These are phyloP conservation scores for Umimayanthus kanabou DNA, from an alignment of 92 coral and sea anemone genomes.

Conservation along the genomic window DNA sequence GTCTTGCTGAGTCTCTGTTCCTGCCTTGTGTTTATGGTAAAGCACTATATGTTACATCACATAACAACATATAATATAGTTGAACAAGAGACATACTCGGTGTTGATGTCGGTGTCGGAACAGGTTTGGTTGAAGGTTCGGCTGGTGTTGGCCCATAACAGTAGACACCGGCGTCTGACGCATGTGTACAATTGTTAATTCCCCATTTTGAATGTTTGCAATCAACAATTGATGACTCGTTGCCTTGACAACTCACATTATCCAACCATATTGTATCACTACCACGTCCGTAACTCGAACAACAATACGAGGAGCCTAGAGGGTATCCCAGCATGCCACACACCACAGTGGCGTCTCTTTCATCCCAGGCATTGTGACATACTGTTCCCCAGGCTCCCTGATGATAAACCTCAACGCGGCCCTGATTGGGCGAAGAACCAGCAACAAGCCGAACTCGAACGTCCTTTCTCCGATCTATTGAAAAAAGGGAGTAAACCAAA, in stretches of 20 bases:
- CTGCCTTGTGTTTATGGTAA: no score
- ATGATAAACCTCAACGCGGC: conserved; percentile 36
- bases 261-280: conserved; percentile 21
- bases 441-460: conserved; percentile 30
- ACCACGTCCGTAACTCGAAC: conserved; percentile 39
- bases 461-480: not conserved
- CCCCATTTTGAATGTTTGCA: conserved; percentile 25
- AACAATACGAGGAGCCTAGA: conserved; percentile 19
- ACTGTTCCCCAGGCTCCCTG: conserved; percentile 45
- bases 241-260: conserved; percentile 31
- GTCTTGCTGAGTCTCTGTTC: no score
- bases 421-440: conserved; percentile 39
- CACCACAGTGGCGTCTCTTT: conserved; percentile 22
- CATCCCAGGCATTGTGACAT: conserved; percentile 25
- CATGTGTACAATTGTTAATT: conserved; percentile 29
- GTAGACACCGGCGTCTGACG: conserved; percentile 41
- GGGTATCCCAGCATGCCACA: conserved; percentile 43
- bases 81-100: not conserved
- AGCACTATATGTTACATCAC: no score
- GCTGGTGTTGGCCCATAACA: conserved; percentile 35
- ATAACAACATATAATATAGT: no score
- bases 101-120: conserved; percentile 7
- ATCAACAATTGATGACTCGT: conserved; percentile 24
- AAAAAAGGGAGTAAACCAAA: not conserved
- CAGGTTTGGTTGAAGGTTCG: not conserved